Evolutionary conservation across 2,797 vertebrate genomes (phyloP).

Genomic region (Liasis olivaceus): DNA sequence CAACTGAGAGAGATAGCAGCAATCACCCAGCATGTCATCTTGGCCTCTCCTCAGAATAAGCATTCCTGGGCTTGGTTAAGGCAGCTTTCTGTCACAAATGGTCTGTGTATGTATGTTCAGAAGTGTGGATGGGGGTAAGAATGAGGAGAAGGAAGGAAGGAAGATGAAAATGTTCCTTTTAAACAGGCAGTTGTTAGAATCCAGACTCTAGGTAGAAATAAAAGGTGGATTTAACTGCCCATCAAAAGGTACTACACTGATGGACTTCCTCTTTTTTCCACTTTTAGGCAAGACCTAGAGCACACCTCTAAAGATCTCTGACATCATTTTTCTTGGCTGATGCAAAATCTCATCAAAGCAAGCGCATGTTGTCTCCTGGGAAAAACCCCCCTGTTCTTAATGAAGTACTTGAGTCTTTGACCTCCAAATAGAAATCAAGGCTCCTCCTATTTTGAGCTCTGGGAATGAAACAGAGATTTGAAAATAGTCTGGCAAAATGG

Average conservation of each 20-base stretch:
- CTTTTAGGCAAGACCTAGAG: conserved; percentile 23
- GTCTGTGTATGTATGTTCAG: neutral
- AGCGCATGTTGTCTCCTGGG: conserved; percentile 3
- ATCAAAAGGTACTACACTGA: conserved; percentile 7
- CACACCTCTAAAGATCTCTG: conserved; percentile 26
- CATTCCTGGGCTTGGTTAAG: conserved; percentile 13
- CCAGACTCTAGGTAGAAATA: conserved; percentile 42
- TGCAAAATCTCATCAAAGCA: neutral
- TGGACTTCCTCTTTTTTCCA: conserved; percentile 16
- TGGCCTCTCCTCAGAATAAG: conserved; percentile 37
- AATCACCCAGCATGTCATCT: conserved; percentile 50
- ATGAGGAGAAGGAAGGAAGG: neutral
- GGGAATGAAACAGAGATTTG: conserved; percentile 46
- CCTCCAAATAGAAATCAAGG: conserved; percentile 47
- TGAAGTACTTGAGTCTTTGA: conserved; percentile 10
- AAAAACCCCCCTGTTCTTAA: conserved; percentile 28
- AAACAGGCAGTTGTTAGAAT: conserved; percentile 22
- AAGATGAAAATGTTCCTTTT: conserved; percentile 39
- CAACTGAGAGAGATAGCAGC: conserved; percentile 30
- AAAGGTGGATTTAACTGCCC: conserved; percentile 35
- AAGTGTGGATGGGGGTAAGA: neutral
- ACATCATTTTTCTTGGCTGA: conserved; percentile 15
- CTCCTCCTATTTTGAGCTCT: conserved; percentile 42
- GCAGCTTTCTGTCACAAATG: neutral
- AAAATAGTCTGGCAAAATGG: conserved; percentile 54